Evolutionary conservation across 2,113 vertebrate species (phyloP).

Genomic region (Sceloporus tristichus): DNA sequence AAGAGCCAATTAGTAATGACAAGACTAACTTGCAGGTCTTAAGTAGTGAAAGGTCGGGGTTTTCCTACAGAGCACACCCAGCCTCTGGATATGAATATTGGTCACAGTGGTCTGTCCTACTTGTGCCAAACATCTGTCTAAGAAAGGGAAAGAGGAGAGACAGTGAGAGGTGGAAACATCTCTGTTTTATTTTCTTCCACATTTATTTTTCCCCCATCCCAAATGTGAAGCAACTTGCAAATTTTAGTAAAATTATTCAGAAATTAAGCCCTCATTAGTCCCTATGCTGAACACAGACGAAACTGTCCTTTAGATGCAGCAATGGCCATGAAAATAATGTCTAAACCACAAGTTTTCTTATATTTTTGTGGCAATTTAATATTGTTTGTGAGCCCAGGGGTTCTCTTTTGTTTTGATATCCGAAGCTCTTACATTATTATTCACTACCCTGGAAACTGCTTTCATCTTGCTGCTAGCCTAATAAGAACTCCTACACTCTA

Average conservation of each 20-base stretch:
- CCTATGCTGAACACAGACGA: too few relatives aligned
- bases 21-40: not conserved
- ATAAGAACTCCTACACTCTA: slow-evolving; percentile 17
- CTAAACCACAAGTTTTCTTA: not conserved
- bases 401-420: slow-evolving; percentile 31
- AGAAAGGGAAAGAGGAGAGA: not conserved
- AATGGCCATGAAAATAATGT: not conserved
- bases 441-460: not conserved
- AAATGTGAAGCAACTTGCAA: too few relatives aligned
- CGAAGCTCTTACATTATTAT: slow-evolving; percentile 16
- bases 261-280: not conserved
- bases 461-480: slow-evolving; percentile 31
- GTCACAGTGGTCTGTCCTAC: not conserved
- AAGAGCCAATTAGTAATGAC: not conserved
- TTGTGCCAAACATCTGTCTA: not conserved
- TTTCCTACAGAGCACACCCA: not conserved
- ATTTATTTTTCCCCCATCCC: too few relatives aligned
- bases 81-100: too few relatives aligned
- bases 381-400: not conserved
- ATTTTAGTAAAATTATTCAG: too few relatives aligned
- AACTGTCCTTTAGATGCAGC: not conserved
- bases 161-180: too few relatives aligned
- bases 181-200: too few relatives aligned
- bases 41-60: not conserved
- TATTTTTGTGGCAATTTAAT: not conserved